phyloP scores from a whole-genome alignment of 1,140 invertebrate species.

The Agrypnia vestita region DNA sequence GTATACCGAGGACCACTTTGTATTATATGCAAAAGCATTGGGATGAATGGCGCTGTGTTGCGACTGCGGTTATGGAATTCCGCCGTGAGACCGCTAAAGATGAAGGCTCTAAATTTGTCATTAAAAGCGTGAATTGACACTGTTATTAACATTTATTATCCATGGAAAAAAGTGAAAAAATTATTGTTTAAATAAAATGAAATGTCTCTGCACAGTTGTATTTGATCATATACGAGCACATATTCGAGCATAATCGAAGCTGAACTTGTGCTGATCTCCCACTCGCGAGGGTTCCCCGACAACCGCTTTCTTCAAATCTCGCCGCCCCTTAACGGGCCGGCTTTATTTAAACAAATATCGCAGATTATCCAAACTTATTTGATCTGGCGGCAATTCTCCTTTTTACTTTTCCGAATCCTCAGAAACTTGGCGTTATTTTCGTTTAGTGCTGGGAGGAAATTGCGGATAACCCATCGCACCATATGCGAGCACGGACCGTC shows the following conservation, averaged over 20 bases:
- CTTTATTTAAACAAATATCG: slow-evolving; percentile 37
- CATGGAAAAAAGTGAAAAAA: too few relatives aligned
- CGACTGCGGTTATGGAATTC: too few relatives aligned
- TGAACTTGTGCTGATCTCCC: too few relatives aligned
- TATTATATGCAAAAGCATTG: too few relatives aligned
- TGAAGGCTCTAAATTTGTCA: too few relatives aligned
- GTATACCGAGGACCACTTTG: too few relatives aligned
- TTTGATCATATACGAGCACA: too few relatives aligned
- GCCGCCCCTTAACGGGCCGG: slow-evolving; percentile 4
- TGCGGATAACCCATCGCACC: slow-evolving; percentile 32
- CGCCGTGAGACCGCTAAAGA: too few relatives aligned
- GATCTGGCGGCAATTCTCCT: slow-evolving; percentile 2
- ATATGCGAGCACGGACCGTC: slow-evolving; percentile 24
- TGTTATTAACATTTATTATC: too few relatives aligned
- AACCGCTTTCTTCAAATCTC: neutral
- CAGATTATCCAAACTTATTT: slow-evolving; percentile 37
- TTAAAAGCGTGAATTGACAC: too few relatives aligned
- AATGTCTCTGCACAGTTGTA: neutral
- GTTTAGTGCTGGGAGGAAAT: slow-evolving; percentile 34
- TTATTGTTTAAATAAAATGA: neutral
- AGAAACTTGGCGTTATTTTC: slow-evolving; percentile 33
- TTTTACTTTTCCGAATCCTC: slow-evolving; percentile 26
- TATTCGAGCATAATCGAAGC: neutral
- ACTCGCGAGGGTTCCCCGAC: neutral
- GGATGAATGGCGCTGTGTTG: too few relatives aligned